A percentile compares a stretch with the other conserved stretches of the same genome.
Evolutionary conservation across 1,140 invertebrate genomes (phyloP).

Genomic region (Globodera rostochiensis): DNA sequence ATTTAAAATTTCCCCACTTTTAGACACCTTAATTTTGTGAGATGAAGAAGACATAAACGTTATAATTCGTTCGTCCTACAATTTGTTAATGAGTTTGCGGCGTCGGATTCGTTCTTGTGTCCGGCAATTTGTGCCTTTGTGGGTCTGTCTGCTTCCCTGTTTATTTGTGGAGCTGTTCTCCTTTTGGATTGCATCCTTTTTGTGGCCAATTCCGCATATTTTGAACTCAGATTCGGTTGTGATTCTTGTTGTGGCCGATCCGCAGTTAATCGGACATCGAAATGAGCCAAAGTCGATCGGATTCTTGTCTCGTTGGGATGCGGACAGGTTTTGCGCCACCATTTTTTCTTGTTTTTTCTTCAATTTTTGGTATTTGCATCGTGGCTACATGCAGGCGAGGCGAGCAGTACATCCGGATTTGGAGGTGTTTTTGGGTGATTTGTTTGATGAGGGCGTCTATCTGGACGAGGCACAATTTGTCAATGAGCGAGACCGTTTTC

Average conservation of each 20-base stretch:
- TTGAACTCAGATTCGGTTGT: neutral
- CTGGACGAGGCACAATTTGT: slow-evolving; percentile 40
- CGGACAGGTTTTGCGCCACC: slow-evolving; percentile 23
- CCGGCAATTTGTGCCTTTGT: neutral
- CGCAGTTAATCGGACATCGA: slow-evolving; percentile 46
- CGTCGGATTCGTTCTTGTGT: neutral
- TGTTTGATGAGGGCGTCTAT: slow-evolving; percentile 48
- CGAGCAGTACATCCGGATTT: slow-evolving; percentile 25
- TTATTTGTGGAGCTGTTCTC: neutral
- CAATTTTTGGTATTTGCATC: slow-evolving; percentile 31
- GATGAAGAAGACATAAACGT: too few relatives aligned
- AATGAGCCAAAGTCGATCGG: slow-evolving; percentile 44
- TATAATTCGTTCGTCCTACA: neutral
- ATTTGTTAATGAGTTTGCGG: neutral
- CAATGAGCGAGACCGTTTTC: slow-evolving; percentile 28
- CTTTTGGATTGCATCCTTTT: slow-evolving; percentile 6
- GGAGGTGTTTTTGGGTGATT: slow-evolving; percentile 46
- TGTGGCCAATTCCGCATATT: slow-evolving; percentile 5
- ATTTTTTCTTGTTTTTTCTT: slow-evolving; percentile 1
- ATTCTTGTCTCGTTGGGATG: slow-evolving; percentile 36
- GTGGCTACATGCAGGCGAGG: slow-evolving; percentile 22
- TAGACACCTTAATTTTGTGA: too few relatives aligned
- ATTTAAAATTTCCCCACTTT: too few relatives aligned
- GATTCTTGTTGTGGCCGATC: slow-evolving; percentile 42
- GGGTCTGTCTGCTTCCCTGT: neutral